Conservation (phyloP, 2,113 vertebrate genomes). For the Struthidea cinerea region DNA sequence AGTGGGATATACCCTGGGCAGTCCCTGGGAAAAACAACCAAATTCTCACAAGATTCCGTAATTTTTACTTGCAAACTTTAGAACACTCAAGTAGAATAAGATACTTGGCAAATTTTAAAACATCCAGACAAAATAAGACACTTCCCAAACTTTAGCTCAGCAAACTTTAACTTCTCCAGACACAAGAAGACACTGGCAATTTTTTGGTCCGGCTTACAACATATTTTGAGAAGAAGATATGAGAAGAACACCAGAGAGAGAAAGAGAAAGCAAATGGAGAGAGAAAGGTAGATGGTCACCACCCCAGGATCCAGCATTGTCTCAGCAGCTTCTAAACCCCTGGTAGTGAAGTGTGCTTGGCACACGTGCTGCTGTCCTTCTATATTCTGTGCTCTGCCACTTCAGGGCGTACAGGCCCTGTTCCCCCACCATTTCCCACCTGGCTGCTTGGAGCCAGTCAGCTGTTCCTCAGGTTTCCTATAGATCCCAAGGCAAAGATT, state of each 20-base stretch:
- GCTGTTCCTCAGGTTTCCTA: background rate
- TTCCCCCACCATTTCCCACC: background rate
- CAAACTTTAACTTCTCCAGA: background rate
- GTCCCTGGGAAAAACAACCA: background rate
- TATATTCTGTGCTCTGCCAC: background rate
- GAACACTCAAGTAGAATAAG: background rate
- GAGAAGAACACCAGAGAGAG: background rate
- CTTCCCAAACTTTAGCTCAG: background rate
- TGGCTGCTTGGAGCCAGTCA: background rate
- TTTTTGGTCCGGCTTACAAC: accelerated
- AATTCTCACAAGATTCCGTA: background rate
- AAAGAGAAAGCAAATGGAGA: background rate
- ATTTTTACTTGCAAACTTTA: background rate
- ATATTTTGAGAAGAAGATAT: background rate
- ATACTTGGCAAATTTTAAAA: background rate
- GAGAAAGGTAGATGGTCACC: background rate
- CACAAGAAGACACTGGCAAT: background rate
- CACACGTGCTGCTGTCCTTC: accelerated
- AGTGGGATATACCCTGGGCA: background rate
- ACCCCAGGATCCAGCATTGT: background rate
- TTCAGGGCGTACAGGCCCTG: too few relatives aligned
- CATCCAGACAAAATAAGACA: background rate
- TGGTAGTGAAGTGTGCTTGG: background rate
- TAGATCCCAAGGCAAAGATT: background rate
- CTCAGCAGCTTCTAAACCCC: background rate